Conservation (phyloP, 1,140 invertebrate species). For the Thalassaphorura encarpata region DNA sequence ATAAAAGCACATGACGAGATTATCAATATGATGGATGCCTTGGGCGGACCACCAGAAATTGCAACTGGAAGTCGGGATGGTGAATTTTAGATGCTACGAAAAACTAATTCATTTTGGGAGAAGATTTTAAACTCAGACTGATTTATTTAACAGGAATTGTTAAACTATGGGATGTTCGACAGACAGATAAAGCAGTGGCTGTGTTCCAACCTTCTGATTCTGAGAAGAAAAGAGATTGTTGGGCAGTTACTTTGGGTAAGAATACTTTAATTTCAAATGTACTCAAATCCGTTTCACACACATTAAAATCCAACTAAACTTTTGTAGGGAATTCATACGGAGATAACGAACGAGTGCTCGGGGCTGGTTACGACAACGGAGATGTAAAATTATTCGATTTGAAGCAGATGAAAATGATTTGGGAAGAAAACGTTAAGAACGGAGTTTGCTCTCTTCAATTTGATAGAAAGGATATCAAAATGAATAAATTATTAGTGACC, state of each 20-base stretch:
- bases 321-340: conserved; percentile 66
- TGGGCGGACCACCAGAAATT: conserved; percentile 89
- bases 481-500: conserved; percentile 88
- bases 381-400: conserved; percentile 93
- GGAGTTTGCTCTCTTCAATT: conserved; percentile 85
- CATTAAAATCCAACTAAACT: conserved; percentile 18
- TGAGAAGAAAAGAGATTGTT: conserved; percentile 63
- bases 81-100: conserved; percentile 34
- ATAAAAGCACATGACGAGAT: conserved; percentile 74
- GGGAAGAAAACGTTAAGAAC: conserved; percentile 90
- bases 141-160: conserved; percentile 53
- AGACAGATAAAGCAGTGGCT: conserved; percentile 72
- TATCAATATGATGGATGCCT: conserved; percentile 85
- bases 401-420: conserved; percentile 66
- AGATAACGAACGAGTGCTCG: conserved; percentile 68
- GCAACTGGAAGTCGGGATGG: conserved; percentile 89
- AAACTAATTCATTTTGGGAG: not conserved
- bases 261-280: conserved; percentile 14
- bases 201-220: conserved; percentile 65
- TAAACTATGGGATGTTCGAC: conserved; percentile 90
- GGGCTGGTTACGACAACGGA: conserved; percentile 91
- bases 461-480: conserved; percentile 83
- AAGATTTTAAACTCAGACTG: too few species aligned
- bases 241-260: conserved; percentile 71
- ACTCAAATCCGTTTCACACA: not conserved